Base-by-base conservation (phyloP, 2,113 vertebrate genomes). In the Grantiella picta region DNA sequence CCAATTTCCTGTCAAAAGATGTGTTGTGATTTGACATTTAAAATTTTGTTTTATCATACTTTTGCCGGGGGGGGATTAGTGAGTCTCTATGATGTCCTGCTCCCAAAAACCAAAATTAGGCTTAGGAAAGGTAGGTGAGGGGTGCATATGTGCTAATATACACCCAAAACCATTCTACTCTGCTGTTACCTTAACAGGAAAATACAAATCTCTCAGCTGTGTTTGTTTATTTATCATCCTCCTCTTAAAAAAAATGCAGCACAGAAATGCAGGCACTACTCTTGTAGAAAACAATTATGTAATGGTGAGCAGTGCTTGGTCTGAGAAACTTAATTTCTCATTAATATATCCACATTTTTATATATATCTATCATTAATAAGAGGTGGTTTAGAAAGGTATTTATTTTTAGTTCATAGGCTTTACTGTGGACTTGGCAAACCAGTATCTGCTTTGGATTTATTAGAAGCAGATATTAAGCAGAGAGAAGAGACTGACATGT, bases 401-500 rank as follows among this genome's bases (percentile, higher is more conserved):
- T 93, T 90, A 33, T 44, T 63, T 93, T 76, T 69, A 78, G 42
- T 65, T 73, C 21, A 64, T 28, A 49, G 22, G 29, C 45, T 86
- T 72, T 76, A 31, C 7, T 75, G n/a, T 25, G 40, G 69, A 79
- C 80, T 93, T 78, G 61, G 50, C 0, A 2, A 94, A 27, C 12
- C 82, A 78, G 42, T 27, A 28, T 88, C 24, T 69, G 31, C 89
- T 95, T 78, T 65, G n/a, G 35, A 82, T 94, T 94, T 91, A 64
- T 50, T 57, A 91, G 79, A 83, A 82, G 64, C 82, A 94, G 64
- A 66, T 92, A 33, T 82, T 87, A 92, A 77, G 38, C 11, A 38
- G 72, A 71, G 25, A 88, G 38, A 63, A 76, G 31, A 93, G 42
- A 83, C 15, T 87, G 38, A 79, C 61, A 11, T 27, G 24, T 65